These are phyloP conservation scores for Cydia amplana DNA, from an alignment of 1,140 invertebrate species.

Conservation along the genomic window DNA sequence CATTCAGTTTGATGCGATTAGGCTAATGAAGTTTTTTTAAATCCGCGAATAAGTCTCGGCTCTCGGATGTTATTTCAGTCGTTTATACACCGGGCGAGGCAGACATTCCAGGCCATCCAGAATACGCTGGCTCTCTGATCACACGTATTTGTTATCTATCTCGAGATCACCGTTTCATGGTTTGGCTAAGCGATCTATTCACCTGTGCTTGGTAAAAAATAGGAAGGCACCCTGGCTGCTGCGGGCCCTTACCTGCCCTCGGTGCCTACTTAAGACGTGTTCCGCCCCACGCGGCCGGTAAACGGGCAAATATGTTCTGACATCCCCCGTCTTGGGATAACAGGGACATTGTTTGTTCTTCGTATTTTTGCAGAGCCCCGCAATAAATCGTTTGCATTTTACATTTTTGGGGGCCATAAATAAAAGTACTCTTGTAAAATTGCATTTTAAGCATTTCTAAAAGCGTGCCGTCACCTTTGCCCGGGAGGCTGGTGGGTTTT, in stretches of 20 bases:
- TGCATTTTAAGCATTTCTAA: conserved; percentile 76
- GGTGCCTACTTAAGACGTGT: conserved; percentile 41
- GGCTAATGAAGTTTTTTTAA: conserved; percentile 41
- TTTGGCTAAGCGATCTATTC: background rate
- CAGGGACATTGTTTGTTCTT: conserved; percentile 75
- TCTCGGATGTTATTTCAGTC: background rate
- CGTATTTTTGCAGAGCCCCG: conserved; percentile 70
- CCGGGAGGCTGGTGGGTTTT: conserved; percentile 46
- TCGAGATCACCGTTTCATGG: background rate
- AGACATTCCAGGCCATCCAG: background rate
- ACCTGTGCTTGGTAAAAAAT: background rate
- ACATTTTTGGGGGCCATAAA: conserved; percentile 77
- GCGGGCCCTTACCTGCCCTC: conserved; percentile 40
- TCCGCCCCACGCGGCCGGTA: conserved; percentile 39
- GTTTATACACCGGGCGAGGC: background rate
- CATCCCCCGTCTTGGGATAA: conserved; percentile 68
- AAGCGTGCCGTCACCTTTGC: conserved; percentile 64
- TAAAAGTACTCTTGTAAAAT: conserved; percentile 73
- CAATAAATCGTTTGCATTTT: conserved; percentile 77
- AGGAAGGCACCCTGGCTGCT: background rate
- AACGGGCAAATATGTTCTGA: conserved; percentile 61
- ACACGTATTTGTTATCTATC: background rate
- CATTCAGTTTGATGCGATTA: conserved; percentile 52
- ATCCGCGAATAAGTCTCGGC: background rate
- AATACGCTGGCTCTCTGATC: background rate